Base-by-base conservation (phyloP, 2,888 invertebrate genomes). In the Cephalotes varians region DNA sequence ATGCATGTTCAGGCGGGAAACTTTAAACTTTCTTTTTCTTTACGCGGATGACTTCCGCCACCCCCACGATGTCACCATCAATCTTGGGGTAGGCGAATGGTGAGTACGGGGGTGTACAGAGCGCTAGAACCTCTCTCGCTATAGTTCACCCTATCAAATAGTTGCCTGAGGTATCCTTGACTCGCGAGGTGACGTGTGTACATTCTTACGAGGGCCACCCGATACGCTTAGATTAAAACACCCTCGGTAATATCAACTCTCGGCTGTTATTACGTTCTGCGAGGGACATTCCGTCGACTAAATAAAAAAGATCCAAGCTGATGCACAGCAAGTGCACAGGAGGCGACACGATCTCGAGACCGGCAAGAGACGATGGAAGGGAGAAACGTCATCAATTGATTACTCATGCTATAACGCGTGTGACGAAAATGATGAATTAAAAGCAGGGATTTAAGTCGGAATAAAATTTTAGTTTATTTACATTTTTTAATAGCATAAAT, bases 31-130 rank as follows among this genome's bases (percentile, higher is more conserved):
- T 89, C 86, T 85, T 91, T 47, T 88, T 81, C 83, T 65, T 83
- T 81, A 73, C 82, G 86, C 85, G 88, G 89, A 91, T 91, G 92
- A 92, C 90, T 91, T 74, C 86, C 89, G 77, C 81, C 84, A 85
- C 85, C 85, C 85, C 90, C 86, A n/a, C 31, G 74, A 80, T 90
- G 90, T 90, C 90, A 88, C 88, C 91, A 92, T 92, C 92, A 92
- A 92, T 92, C 92, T 91, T 86, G 74, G 87, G 89, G 83, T 65
- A 71, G 81, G 87, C 64, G 79, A 81, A 69, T 60, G 71, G 34
- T 40, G 54, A 62, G 73, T 69, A 67, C 82, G 81, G 72, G 58
- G 54, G 40, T 76, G 47, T n/a, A 84, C 37, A 47, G 60, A 51
- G 40, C 58, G 86, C 74, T 80, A 71, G 49, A 21, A n/a, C 80